Conservation (phyloP, 1,140 invertebrate genomes). For the Drosophila baimaii region DNA sequence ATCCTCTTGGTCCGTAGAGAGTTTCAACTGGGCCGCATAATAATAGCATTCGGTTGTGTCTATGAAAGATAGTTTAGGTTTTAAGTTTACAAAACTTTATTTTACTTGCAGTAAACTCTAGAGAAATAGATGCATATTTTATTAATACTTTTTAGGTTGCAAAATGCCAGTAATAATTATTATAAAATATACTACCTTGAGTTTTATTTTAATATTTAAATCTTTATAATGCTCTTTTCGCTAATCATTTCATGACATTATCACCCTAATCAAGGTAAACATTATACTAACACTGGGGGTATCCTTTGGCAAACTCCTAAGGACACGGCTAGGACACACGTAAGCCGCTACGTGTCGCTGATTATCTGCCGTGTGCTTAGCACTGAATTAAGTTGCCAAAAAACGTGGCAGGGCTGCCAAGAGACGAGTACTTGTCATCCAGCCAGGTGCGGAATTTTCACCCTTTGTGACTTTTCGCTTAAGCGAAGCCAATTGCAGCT, state of each 20-base stretch:
- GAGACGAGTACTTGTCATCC: slow-evolving; percentile 4
- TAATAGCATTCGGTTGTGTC: background rate
- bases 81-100: too few relatives aligned
- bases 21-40: too few relatives aligned
- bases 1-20: background rate
- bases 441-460: slow-evolving; percentile 16
- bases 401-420: slow-evolving; percentile 41
- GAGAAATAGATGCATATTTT: too few relatives aligned
- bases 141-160: too few relatives aligned
- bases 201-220: too few relatives aligned
- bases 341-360: slow-evolving; percentile 69
- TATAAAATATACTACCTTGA: too few relatives aligned
- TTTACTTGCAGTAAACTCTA: too few relatives aligned
- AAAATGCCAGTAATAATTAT: too few relatives aligned
- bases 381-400: slow-evolving; percentile 72
- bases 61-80: too few relatives aligned
- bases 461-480: too few relatives aligned
- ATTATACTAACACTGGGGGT: slow-evolving; percentile 7
- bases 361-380: slow-evolving; percentile 75
- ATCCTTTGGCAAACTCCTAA: slow-evolving; percentile 7
- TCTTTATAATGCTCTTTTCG: background rate
- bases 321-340: slow-evolving; percentile 47
- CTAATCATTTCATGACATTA: slow-evolving; percentile 39
- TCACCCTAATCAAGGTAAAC: slow-evolving; percentile 35
- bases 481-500: background rate